These are phyloP conservation scores for Eulemur rufifrons DNA, from an alignment of 2,113 vertebrate species.

Conservation along the genomic window DNA sequence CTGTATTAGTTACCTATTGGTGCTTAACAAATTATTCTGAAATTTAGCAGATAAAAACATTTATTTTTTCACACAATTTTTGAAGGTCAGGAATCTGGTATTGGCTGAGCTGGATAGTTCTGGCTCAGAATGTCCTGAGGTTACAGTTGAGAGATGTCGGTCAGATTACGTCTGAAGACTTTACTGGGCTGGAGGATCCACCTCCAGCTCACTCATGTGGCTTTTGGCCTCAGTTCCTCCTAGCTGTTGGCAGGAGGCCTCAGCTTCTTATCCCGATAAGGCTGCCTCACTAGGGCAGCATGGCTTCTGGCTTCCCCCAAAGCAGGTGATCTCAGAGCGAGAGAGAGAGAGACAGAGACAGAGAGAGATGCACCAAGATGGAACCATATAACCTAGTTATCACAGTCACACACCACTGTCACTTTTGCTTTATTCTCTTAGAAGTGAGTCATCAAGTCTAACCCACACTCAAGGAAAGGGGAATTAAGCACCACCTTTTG, in stretches of 20 bases:
- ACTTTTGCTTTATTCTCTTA: constrained; percentile 35
- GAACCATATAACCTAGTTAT: not conserved
- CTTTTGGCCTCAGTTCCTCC: not conserved
- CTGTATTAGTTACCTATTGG: not conserved
- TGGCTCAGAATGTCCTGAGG: not conserved
- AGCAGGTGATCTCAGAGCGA: not conserved
- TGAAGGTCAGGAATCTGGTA: not conserved
- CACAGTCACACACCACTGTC: not conserved
- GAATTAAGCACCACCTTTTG: not conserved
- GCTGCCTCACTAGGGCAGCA: not conserved
- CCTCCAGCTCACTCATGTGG: not conserved
- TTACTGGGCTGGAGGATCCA: not conserved
- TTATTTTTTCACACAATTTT: not conserved
- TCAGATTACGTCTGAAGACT: not conserved
- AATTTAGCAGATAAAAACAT: not conserved
- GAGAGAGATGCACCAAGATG: not conserved
- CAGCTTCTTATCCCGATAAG: not conserved
- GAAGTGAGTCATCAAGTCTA: not conserved
- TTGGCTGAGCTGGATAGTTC: not conserved
- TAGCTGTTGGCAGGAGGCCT: not conserved
- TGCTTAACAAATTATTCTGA: not conserved
- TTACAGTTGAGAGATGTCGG: not conserved
- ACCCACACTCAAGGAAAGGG: not conserved
- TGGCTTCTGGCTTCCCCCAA: not conserved
- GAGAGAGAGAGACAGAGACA: not conserved